Percentiles rank a stretch among this genome's conserved stretches.
These are phyloP conservation scores for Lophotis ruficrista DNA, from an alignment of 2,113 vertebrate species.

Conservation along the genomic window DNA sequence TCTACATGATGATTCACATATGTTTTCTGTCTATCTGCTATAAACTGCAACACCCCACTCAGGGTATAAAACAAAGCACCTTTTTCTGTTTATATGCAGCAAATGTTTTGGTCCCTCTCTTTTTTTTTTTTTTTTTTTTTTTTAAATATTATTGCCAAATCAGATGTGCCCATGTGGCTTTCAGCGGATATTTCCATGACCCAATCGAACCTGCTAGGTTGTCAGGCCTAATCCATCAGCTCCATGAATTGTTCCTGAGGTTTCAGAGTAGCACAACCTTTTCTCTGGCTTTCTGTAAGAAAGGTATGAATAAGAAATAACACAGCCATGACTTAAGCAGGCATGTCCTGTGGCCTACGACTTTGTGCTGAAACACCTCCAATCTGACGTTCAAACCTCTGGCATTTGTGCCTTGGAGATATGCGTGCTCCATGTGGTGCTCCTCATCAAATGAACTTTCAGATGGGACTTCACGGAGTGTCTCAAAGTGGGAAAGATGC, in stretches of 20 bases:
- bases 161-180: neutral
- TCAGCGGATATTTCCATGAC: neutral
- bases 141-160: neutral
- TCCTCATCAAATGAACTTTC: neutral
- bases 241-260: neutral
- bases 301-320: neutral
- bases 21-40: slow-evolving; percentile 13
- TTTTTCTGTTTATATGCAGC: neutral
- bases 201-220: neutral
- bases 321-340: neutral
- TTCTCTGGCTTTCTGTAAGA: neutral
- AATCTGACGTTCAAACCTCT: neutral
- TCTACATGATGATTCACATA: slow-evolving; percentile 36
- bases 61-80: neutral
- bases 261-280: neutral
- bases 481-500: neutral
- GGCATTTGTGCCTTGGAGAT: neutral
- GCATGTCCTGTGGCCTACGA: neutral
- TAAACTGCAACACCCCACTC: neutral
- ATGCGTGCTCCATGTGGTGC: neutral
- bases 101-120: neutral
- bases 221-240: neutral
- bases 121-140: neutral
- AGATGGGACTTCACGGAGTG: neutral
- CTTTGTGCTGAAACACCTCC: neutral